Conservation (phyloP, 2,797 vertebrate genomes). For the Schizopygopsis pylzovi region DNA sequence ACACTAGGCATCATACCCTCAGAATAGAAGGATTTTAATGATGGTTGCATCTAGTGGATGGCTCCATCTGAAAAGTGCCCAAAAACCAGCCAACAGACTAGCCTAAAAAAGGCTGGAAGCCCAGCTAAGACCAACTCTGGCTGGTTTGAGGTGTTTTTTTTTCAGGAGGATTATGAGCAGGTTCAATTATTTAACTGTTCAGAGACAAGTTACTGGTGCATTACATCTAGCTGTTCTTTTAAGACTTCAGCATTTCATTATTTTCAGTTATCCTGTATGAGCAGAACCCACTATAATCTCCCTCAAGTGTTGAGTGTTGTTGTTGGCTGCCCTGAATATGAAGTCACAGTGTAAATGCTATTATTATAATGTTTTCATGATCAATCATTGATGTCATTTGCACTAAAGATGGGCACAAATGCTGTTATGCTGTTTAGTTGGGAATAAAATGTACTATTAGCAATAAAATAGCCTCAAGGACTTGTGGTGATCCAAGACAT, state of each 20-base stretch:
- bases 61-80: not conserved
- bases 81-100: no score
- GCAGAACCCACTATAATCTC: constrained; percentile 9
- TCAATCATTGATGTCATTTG: constrained; percentile 9
- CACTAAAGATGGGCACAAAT: not conserved
- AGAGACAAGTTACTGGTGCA: constrained; percentile 8
- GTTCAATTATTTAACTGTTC: not conserved
- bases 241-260: not conserved
- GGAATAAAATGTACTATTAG: not conserved
- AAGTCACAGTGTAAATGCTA: constrained; percentile 17
- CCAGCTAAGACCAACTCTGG: no score
- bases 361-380: not conserved
- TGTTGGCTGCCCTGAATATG: constrained; percentile 3
- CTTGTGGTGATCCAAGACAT: not conserved
- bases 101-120: no score
- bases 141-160: no score
- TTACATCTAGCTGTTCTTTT: not conserved
- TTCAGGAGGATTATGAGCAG: not conserved
- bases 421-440: not conserved
- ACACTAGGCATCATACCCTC: not conserved
- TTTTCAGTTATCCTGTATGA: not conserved
- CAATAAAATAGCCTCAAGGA: not conserved
- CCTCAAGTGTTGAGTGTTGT: not conserved
- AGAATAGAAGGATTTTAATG: not conserved
- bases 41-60: not conserved